Conservation (phyloP, 2,888 invertebrate genomes). For the Aproaerema taeniolella region DNA sequence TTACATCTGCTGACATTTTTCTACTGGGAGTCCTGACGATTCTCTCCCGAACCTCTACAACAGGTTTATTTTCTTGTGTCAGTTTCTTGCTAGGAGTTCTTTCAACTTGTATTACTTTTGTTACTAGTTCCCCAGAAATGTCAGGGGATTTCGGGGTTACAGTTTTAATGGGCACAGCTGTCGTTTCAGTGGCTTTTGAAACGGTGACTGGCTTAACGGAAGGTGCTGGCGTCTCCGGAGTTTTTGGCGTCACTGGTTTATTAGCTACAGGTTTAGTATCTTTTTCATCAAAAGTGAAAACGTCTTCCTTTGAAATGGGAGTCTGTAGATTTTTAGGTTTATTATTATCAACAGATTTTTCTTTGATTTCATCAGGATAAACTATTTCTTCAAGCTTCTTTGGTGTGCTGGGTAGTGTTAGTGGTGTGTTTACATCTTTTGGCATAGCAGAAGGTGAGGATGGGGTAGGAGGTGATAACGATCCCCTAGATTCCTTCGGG, state of each 20-base stretch:
- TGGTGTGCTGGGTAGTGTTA: conserved; percentile 47
- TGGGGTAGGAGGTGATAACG: conserved; percentile 47
- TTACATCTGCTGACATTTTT: conserved; percentile 46
- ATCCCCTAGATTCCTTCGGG: conserved; percentile 34
- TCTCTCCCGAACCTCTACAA: conserved; percentile 60
- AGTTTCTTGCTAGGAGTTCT: conserved; percentile 63
- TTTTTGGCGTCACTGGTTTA: conserved; percentile 33
- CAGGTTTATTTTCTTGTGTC: conserved; percentile 51
- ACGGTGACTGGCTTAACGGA: background rate
- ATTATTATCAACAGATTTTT: conserved; percentile 25
- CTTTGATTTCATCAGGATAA: conserved; percentile 42
- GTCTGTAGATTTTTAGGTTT: conserved; percentile 35
- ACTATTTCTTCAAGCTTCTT: conserved; percentile 56
- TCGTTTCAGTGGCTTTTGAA: background rate
- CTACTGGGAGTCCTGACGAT: conserved; percentile 66
- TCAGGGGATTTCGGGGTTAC: conserved; percentile 31
- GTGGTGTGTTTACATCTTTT: conserved; percentile 47
- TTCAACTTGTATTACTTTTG: conserved; percentile 67
- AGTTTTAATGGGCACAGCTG: background rate
- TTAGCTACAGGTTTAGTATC: conserved; percentile 32
- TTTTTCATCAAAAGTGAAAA: conserved; percentile 48
- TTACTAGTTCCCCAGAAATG: conserved; percentile 53
- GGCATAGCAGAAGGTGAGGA: conserved; percentile 47
- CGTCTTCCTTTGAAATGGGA: conserved; percentile 42
- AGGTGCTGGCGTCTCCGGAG: conserved; percentile 14